A percentile compares a stretch with the other conserved stretches of the same genome.
These are phyloP conservation scores for Coelinius sp. DNA, from an alignment of 2,888 invertebrate species.

Conservation along the genomic window DNA sequence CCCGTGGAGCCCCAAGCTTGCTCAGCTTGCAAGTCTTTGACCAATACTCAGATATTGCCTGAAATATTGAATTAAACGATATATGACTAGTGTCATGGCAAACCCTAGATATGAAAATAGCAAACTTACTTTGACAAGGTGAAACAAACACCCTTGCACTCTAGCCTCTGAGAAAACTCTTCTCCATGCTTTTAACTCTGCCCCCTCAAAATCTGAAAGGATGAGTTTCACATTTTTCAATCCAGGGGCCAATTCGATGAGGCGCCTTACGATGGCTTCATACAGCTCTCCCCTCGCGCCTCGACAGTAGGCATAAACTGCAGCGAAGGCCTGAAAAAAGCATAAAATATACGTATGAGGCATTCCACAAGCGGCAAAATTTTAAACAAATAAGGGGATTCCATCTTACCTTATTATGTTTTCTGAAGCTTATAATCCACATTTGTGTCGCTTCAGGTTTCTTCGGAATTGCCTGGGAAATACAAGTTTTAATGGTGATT, in stretches of 20 bases:
- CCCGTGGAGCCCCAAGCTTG: background rate
- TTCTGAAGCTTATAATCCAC: background rate
- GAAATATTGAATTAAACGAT: background rate
- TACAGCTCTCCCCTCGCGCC: background rate
- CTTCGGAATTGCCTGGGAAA: background rate
- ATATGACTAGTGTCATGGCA: too few relatives aligned
- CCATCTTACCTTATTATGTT: background rate
- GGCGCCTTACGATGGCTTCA: background rate
- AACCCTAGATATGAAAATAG: too few relatives aligned
- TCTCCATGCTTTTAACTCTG: background rate
- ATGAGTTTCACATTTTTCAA: background rate
- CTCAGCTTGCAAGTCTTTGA: background rate
- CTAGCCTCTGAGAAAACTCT: background rate
- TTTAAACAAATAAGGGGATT: too few relatives aligned
- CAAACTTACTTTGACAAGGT: background rate
- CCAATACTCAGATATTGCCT: background rate
- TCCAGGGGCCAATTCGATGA: background rate
- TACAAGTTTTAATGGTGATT: background rate
- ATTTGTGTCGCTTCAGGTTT: background rate
- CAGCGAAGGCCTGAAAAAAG: background rate
- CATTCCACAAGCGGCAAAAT: too few relatives aligned
- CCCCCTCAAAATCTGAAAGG: background rate
- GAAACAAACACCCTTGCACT: background rate
- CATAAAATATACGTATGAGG: too few relatives aligned
- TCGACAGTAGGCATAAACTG: background rate